Base-by-base conservation (phyloP, 2,888 invertebrate genomes). In the Apodemia duryi region DNA sequence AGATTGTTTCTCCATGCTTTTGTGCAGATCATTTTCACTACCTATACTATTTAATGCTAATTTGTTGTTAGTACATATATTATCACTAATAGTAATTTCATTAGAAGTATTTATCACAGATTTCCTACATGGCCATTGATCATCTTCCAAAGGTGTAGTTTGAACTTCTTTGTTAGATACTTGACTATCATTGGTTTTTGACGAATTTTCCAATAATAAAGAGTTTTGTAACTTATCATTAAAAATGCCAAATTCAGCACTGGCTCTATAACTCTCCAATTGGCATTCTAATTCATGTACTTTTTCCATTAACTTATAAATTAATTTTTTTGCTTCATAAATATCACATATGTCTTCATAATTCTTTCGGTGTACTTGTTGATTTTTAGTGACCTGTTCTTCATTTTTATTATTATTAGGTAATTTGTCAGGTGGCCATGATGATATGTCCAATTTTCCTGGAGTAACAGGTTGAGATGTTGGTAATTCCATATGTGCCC, bases 401-500 rank as follows among this genome's bases (percentile, higher is more conserved):
- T 81, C 80, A 32, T 78, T 71, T 32, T 78, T 71, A 71, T 74
- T 79, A 13, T 69, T 73, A 54, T 75, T 74, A 0, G 74, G 68
- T 28, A 87, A 84, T 73, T 81, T 84, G 65, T 89, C 87, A 10
- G 95, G 95, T 0, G 97, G 96, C 96, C 97, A 96, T 49, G 95
- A 92, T 1, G 94, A 87, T 68, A 94, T 93, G 71, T 95, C 94
- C 62, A 97, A 88, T 78, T 95, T 94, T 63, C 96, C 96, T 0
- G 97, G 96, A 28, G 96, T 95, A 67, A 94, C 88, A 49, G 96
- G 94, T 70, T 94, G 93, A 62, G 94, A 90, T 51, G 94, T 89
- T 65, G 95, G 94, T 62, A 93, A 87, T 84, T 96, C 96, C 71
- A 95, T 95, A 81, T 97, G 96, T 35, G 96, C 94, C 98, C 98